Base-by-base conservation (phyloP, 2,888 invertebrate genomes). In the Biston stratarius region DNA sequence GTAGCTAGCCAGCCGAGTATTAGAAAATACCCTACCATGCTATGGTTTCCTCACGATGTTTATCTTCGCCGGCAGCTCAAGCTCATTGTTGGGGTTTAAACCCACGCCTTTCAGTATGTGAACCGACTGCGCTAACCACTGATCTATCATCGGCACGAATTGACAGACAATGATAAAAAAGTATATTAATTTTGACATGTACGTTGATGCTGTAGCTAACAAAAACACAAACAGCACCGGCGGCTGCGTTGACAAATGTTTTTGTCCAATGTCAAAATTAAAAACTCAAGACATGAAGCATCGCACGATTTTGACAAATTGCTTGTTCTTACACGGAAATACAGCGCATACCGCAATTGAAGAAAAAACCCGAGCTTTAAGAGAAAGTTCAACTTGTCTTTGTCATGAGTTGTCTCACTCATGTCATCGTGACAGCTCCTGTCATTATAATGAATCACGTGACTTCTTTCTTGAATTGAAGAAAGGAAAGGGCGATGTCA, bases 241-340 rank as follows among this genome's bases (percentile, higher is more conserved):
- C 59, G 59, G 49, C 24, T n/a, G 49, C 59, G 49, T 53, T 53
- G 47, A 58, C 61, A 58, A 66, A 61, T 57, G 61, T 57, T n/a
- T 42, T 45, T 58, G 53, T 62, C 53, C 67, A 48, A 59, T 59
- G 57, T 67, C 57, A 62, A 62, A 62, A 40, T 36, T n/a, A 61
- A 62, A 48, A 61, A 49, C n/a, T 1, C 36, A 47, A n/a, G 33
- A 59, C 57, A 57, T n/a, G 52, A 57, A 24, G 52, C 60, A 60
- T 44, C 24, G 52, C 52, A 51, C 12, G 67, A 58, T 59, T 66
- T 62, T 67, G 67, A 67, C 62, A 59, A 67, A 67, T 67, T 59
- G 33, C 58, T 55, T 62, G 53, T 59, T 67, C 56, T 58, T 48
- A 47, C 47, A 52, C 42, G 67, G 67, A 62, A 61, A 62, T 42